These are phyloP conservation scores for Mesorhabditis belari DNA, from an alignment of 2,888 invertebrate genomes.

Conservation along the genomic window DNA sequence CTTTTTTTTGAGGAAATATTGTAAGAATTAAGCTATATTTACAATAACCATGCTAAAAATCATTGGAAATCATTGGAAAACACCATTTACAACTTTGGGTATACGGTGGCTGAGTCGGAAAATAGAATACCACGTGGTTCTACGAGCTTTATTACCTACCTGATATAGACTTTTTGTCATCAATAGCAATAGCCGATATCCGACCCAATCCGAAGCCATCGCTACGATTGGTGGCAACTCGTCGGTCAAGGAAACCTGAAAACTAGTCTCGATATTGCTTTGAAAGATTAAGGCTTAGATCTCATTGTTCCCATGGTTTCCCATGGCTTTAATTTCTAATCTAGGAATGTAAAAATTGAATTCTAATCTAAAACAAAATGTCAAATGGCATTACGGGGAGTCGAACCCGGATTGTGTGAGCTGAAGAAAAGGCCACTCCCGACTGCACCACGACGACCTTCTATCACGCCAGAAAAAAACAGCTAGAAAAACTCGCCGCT, in stretches of 20 bases:
- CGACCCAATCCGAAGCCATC: conserved; percentile 52
- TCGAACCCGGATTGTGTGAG: no score
- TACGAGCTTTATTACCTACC: no score
- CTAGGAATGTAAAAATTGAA: no score
- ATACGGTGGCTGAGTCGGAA: no score
- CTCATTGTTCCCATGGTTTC: neutral
- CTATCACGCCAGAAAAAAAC: no score
- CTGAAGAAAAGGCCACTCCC: no score
- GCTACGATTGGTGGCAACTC: conserved; percentile 43
- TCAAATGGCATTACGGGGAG: no score
- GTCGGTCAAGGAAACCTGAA: conserved; percentile 37
- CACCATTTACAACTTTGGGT: no score
- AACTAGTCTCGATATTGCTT: neutral
- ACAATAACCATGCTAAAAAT: neutral
- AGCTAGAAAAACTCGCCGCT: neutral
- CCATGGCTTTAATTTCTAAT: no score
- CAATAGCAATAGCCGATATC: conserved; percentile 45
- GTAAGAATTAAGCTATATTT: neutral
- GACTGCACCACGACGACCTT: no score
- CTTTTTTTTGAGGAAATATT: neutral
- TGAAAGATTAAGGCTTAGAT: neutral
- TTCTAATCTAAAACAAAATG: no score
- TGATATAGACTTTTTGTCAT: conserved; percentile 26
- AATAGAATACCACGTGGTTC: no score
- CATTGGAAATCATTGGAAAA: neutral